Evolutionary conservation across 1,140 invertebrate species (phyloP).

Genomic region (Diorhabda elongata): DNA sequence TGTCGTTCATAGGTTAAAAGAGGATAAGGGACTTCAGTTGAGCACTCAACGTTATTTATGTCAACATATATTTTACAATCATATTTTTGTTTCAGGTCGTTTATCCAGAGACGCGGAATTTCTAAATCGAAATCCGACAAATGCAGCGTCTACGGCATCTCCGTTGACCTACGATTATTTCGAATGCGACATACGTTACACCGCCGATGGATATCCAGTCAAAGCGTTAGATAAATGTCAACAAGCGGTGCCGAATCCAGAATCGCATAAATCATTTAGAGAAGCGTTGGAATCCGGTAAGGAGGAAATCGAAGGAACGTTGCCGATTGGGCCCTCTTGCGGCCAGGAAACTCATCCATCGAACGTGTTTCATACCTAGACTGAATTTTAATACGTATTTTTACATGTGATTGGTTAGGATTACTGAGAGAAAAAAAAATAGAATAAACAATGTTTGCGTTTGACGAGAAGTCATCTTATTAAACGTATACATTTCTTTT

Average conservation of each 20-base stretch:
- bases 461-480: too few relatives aligned
- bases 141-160: slow-evolving; percentile 50
- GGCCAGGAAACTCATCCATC: too few relatives aligned
- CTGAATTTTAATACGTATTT: too few relatives aligned
- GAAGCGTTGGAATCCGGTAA: not conserved
- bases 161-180: slow-evolving; percentile 49
- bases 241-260: slow-evolving; percentile 5
- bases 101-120: slow-evolving; percentile 64
- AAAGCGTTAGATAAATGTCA: slow-evolving; percentile 5
- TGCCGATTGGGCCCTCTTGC: too few relatives aligned
- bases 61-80: not conserved
- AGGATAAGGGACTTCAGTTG: too few relatives aligned
- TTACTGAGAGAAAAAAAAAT: too few relatives aligned
- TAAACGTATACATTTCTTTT: too few relatives aligned
- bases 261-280: slow-evolving; percentile 4
- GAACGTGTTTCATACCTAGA: too few relatives aligned
- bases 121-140: slow-evolving; percentile 50
- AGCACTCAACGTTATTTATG: not conserved
- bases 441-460: too few relatives aligned
- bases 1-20: too few relatives aligned
- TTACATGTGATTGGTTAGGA: too few relatives aligned
- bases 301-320: not conserved
- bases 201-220: slow-evolving; percentile 72
- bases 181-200: slow-evolving; percentile 63
- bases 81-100: slow-evolving; percentile 47